phyloP scores from a whole-genome alignment of 2,888 invertebrate species.

The Leptinotarsa rubiginosa region DNA sequence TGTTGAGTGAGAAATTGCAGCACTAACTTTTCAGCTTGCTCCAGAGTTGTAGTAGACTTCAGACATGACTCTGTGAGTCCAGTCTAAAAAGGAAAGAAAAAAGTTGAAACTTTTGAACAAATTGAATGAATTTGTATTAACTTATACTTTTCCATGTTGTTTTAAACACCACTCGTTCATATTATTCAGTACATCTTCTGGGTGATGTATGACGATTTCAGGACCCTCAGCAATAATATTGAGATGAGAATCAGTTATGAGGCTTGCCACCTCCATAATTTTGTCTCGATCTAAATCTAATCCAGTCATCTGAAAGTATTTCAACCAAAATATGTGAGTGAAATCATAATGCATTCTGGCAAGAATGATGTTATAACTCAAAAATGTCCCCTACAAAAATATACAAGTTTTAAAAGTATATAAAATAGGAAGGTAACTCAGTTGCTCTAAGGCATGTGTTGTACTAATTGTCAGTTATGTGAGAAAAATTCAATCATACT shows the following conservation, averaged over 20 bases:
- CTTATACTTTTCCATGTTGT: conserved; percentile 80
- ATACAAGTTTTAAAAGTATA: too few species aligned
- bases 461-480: too few species aligned
- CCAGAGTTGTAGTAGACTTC: conserved; percentile 74
- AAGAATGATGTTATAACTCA: too few species aligned
- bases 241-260: conserved; percentile 86
- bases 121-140: neutral
- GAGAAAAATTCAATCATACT: too few species aligned
- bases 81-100: conserved; percentile 70
- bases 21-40: conserved; percentile 78
- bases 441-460: too few species aligned
- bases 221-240: conserved; percentile 82
- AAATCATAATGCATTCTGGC: too few species aligned
- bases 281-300: conserved; percentile 80
- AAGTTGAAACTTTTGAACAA: conserved; percentile 15
- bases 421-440: too few species aligned
- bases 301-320: conserved; percentile 83
- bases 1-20: conserved; percentile 78
- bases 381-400: too few species aligned
- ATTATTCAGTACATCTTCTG: conserved; percentile 75
- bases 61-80: conserved; percentile 82
- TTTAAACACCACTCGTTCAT: conserved; percentile 90
- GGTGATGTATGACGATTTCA: conserved; percentile 82
- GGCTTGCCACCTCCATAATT: conserved; percentile 90
- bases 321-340: too few species aligned